Base-by-base conservation (phyloP, 2,888 invertebrate species). In the Sussaba pulchella region DNA sequence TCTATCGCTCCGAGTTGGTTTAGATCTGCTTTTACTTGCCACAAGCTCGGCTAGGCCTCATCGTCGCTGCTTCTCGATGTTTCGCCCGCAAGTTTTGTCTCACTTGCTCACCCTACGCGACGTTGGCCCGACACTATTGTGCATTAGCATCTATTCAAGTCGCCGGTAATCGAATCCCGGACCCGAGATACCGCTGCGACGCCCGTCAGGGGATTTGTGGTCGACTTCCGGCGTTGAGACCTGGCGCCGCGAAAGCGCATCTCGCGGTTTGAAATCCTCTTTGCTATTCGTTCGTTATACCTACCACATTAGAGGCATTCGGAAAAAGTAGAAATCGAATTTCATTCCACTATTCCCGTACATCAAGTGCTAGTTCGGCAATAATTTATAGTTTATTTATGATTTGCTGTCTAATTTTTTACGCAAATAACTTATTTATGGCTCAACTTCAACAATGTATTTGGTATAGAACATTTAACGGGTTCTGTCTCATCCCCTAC, bases 131-230 rank as follows among this genome's bases (percentile, higher is more conserved):
- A 66, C 78, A 80, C 89, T 87, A 92, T 92, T 92, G 92, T 92
- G 89, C 89, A 92, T 92, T 92, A 92, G 92, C 91, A 91, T 92
- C 92, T 86, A 92, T 92, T 92, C 91, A 92, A 84, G 81, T 85
- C 69, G 43, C 76, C 84, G 88, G 91, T 92, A 92, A 91, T 91
- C 90, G 89, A 91, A 91, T 91, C 87, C 85, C 83, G 84, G 69
- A 57, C 39, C 79, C 82, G 84, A 82, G 84, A 85, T 83, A 84
- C 69, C 71, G 69, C 52, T 84, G 86, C 80, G 79, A 78, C 88
- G 84, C 80, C 72, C 71, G 77, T 41, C 75, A 84, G 88, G 87
- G 89, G 88, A 91, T 91, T 90, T 90, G 91, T 83, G 92, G 92
- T 90, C 87, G 90, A 89, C 91, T 91, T 90, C 89, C 86, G 88